Evolutionary conservation across 2,113 vertebrate species (phyloP).

Genomic region (Cinclus cinclus): DNA sequence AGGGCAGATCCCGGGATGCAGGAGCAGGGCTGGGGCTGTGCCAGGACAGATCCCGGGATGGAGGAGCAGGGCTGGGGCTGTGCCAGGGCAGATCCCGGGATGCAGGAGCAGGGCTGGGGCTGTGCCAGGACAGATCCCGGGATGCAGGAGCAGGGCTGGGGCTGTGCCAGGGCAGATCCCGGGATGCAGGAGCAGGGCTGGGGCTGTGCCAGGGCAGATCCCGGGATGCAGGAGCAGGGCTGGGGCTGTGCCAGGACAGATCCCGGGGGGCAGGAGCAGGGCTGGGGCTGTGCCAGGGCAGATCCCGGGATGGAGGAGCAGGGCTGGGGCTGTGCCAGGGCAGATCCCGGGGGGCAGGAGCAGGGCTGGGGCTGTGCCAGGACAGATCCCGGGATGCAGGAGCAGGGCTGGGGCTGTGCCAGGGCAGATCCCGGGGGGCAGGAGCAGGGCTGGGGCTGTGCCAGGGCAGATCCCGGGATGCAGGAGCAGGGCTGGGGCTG

Average conservation of each 20-base stretch:
- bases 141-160: background rate
- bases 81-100: background rate
- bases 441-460: background rate
- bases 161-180: background rate
- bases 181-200: background rate
- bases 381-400: background rate
- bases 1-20: background rate
- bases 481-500: background rate
- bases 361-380: background rate
- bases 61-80: background rate
- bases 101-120: background rate
- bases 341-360: background rate
- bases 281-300: background rate
- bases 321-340: background rate
- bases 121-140: background rate
- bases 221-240: background rate
- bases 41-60: background rate
- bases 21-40: background rate
- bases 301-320: background rate
- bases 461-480: background rate
- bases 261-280: background rate
- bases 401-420: background rate
- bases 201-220: background rate
- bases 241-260: too few species aligned
- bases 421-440: background rate